Percentiles rank a stretch among this genome's conserved stretches.
Evolutionary conservation across 2,888 invertebrate genomes (phyloP).

Genomic region (Ptychoptera albimana): DNA sequence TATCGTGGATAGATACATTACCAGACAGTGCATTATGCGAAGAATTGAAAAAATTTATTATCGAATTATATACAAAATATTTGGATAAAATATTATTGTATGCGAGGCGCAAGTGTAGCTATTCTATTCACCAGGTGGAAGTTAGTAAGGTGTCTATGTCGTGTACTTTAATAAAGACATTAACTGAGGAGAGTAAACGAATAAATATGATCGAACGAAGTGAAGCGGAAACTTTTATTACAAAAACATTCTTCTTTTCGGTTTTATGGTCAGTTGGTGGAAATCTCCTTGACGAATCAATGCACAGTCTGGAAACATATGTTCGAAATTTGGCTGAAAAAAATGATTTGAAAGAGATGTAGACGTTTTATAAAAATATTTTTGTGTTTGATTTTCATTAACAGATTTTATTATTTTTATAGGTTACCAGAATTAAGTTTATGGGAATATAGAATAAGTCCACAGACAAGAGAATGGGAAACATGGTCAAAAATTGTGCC

Average conservation of each 20-base stretch:
- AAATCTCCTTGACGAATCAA: constrained; percentile 53
- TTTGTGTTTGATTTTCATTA: constrained; percentile 1
- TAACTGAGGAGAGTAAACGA: constrained; percentile 44
- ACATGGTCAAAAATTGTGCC: constrained; percentile 68
- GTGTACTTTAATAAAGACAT: constrained; percentile 54
- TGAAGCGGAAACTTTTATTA: constrained; percentile 47
- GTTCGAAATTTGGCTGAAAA: constrained; percentile 50
- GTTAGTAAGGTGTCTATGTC: constrained; percentile 65
- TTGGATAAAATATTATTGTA: constrained; percentile 49
- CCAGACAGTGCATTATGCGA: constrained; percentile 34
- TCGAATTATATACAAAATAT: constrained; percentile 46
- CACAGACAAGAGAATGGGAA: constrained; percentile 50
- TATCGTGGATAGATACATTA: constrained; percentile 53
- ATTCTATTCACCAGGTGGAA: constrained; percentile 67
- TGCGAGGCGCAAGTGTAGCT: constrained; percentile 49
- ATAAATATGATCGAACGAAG: constrained; percentile 29
- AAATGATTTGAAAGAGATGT: constrained; percentile 51
- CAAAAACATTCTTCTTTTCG: constrained; percentile 64
- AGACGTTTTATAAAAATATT: constrained; percentile 8
- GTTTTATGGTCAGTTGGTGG: constrained; percentile 81
- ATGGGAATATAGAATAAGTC: constrained; percentile 64
- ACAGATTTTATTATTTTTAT: too few species aligned
- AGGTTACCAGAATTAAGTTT: constrained; percentile 56
- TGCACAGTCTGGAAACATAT: constrained; percentile 51
- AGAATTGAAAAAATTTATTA: constrained; percentile 45